Evolutionary conservation across 2,888 invertebrate species (phyloP), one percentile per base, ranked within the genome.

Genomic region (Odontomyia ornata): DNA sequence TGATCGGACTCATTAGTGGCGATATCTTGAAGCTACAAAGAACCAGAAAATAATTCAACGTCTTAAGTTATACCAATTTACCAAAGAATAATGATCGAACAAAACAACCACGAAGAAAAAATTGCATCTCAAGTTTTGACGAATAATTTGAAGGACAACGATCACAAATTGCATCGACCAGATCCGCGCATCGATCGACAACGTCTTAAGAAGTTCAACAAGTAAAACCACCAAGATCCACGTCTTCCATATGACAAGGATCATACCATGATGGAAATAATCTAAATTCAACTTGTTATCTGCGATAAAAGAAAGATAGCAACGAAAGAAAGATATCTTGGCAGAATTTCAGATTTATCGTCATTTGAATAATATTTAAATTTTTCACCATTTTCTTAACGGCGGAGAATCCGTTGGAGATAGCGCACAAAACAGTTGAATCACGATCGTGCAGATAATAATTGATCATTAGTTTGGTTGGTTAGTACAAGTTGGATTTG

Each of bases 321-420:
- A n/a, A 27, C 11, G 15, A 15, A 15, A 1, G 52, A 52, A 15
- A 52, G 18, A 15, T n/a, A 60, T 60, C 60, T n/a, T 18, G 21
- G 46, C 15, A 25, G 69, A 69, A 69, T 69, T 69, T 69, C 15
- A 36, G 69, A 69, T 69, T 69, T 46, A 47, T 69, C 25, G 9
- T 69, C 36, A 69, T 69, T 69, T 69, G 47, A 69, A 69, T 46
- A 69, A 69, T 47, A 69, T 69, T 69, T 46, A 69, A 69, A 69
- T 69, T 46, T 64, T 15, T 28, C 36, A 30, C 30, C 64, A 64
- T 25, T 64, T 46, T 69, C 30, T 25, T 60, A 25, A n/a, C 60
- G n/a, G n/a, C n/a, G n/a, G n/a, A n/a, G 52, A 52, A 52, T 4
- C 23, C 1, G 60, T 13, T 23, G 21, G 25, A 60, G 23, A n/a